These are phyloP conservation scores for Erethizon dorsatum DNA, from an alignment of 2,797 vertebrate species.

Conservation along the genomic window DNA sequence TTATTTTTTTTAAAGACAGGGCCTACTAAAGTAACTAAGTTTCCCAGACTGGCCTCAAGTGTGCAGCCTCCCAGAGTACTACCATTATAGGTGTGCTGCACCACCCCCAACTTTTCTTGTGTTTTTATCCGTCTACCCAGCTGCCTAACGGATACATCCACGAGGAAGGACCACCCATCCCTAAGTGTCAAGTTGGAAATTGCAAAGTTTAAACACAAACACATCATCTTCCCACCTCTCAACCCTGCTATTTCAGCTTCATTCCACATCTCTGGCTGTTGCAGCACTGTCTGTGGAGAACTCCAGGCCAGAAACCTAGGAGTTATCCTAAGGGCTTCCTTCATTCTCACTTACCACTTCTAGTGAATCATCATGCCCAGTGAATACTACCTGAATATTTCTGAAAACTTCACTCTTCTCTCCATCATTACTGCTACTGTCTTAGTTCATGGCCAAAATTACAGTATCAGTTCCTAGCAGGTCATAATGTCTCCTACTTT, in stretches of 20 bases:
- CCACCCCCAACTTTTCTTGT: background rate
- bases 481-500: background rate
- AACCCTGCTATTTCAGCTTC: background rate
- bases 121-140: background rate
- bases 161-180: background rate
- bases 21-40: background rate
- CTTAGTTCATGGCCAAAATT: slow-evolving; percentile 15
- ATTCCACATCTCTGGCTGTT: background rate
- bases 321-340: background rate
- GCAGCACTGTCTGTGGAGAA: background rate
- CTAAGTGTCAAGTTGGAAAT: slow-evolving; percentile 12
- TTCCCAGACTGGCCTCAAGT: background rate
- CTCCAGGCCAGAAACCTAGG: background rate
- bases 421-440: background rate
- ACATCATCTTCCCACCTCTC: background rate
- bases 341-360: slow-evolving; percentile 32
- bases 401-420: background rate
- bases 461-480: background rate
- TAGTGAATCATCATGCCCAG: background rate
- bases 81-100: background rate
- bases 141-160: background rate
- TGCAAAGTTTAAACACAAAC: slow-evolving; percentile 30
- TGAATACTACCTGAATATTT: background rate
- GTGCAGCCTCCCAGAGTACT: background rate
- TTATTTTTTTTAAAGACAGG: background rate